Percentiles rank a stretch among this genome's conserved stretches.
Conservation (phyloP, 2,888 invertebrate genomes). For the Panopea generosa region DNA sequence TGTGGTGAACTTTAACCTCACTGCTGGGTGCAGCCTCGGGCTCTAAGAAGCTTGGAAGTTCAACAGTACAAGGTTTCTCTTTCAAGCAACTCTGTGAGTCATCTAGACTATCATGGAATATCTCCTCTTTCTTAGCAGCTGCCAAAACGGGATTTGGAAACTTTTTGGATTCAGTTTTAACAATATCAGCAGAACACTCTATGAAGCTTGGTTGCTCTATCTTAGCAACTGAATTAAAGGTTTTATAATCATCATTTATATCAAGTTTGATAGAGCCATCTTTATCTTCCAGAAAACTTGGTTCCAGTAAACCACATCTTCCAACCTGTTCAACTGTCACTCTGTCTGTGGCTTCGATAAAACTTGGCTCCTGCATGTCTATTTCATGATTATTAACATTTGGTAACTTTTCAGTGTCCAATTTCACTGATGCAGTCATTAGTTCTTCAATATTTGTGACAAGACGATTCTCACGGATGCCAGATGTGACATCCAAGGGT, state of each 20-base stretch:
- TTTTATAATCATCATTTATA: background rate
- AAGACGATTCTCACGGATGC: background rate
- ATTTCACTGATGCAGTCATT: background rate
- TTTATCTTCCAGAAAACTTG: slow-evolving; percentile 3
- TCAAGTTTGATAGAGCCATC: background rate
- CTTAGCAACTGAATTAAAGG: too few relatives aligned
- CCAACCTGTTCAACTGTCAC: background rate
- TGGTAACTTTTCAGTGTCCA: too few relatives aligned
- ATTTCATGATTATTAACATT: background rate
- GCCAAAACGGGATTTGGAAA: slow-evolving; percentile 29
- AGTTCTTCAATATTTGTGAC: background rate
- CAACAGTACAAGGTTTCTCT: slow-evolving; percentile 7
- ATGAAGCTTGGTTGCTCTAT: slow-evolving; percentile 19
- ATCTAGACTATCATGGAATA: slow-evolving; percentile 52
- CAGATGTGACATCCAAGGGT: slow-evolving; percentile 11
- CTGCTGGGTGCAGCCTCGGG: background rate
- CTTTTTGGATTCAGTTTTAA: slow-evolving; percentile 3
- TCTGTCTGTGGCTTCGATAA: slow-evolving; percentile 18
- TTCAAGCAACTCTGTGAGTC: background rate
- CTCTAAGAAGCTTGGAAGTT: slow-evolving; percentile 52
- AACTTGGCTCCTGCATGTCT: slow-evolving; percentile 27
- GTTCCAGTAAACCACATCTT: background rate
- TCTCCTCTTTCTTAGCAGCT: slow-evolving; percentile 20
- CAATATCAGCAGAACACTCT: background rate
- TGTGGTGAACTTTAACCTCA: background rate